Percentiles rank a stretch among this genome's conserved stretches.
Conservation (phyloP, 2,888 invertebrate species). For the Chironomus riparius region DNA sequence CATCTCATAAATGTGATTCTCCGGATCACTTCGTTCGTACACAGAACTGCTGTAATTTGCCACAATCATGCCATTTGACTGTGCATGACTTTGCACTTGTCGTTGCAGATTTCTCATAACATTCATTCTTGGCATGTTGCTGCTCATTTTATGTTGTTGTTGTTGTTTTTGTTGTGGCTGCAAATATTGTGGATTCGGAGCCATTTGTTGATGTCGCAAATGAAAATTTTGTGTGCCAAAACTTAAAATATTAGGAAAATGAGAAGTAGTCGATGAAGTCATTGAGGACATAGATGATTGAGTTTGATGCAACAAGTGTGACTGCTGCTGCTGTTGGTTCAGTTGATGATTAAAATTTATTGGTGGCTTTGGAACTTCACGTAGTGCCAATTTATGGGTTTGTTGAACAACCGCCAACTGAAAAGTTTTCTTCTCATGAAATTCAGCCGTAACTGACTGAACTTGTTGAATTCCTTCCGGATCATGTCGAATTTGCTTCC, state of each 20-base stretch:
- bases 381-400: not conserved
- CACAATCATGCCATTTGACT: not conserved
- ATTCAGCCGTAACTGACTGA: not conserved
- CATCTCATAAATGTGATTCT: slow-evolving; percentile 27
- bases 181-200: not conserved
- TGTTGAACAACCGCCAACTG: slow-evolving; percentile 1
- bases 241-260: not conserved
- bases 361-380: not conserved
- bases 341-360: slow-evolving; percentile 1
- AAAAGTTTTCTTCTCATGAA: not conserved
- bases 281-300: not conserved
- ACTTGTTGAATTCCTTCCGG: slow-evolving; percentile 10
- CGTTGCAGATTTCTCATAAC: not conserved
- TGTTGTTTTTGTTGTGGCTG: slow-evolving; percentile 5
- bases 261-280: not conserved
- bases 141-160: not conserved
- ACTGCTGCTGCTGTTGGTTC: not conserved
- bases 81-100: not conserved
- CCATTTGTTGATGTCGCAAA: not conserved
- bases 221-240: not conserved
- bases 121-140: not conserved
- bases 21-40: slow-evolving; percentile 17
- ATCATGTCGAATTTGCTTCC: not conserved
- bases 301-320: slow-evolving; percentile 12
- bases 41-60: slow-evolving; percentile 5